Base-by-base conservation (phyloP, 2,888 invertebrate genomes). In the Blera fallax region DNA sequence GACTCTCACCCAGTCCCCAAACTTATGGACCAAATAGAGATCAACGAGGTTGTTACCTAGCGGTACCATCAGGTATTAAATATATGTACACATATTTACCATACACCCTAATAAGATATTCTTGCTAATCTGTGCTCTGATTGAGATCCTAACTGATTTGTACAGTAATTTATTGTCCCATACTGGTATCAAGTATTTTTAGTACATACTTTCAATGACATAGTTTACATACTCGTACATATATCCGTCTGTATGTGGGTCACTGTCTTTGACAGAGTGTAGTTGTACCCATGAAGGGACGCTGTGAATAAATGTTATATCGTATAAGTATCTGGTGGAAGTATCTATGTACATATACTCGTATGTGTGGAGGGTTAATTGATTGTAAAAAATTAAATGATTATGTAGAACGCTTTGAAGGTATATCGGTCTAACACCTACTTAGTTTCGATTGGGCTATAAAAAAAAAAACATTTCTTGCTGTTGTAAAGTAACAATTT, bases 41-140 rank as follows among this genome's bases (percentile, higher is more conserved):
- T 90, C 93, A 93, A 90, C 93, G 94, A 88, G 94, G 94, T 91
- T 94, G 93, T 89, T 94, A 94, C 90, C 92, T 94, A 90, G 93
- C 94, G 88, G 94, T 94, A 89, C 94, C 94, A 93, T 94, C 94
- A 92, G 92, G 92, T 92, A 92, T 88, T 88, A 43, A 40, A 58
- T 29, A 58, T n/a, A 64, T n/a, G 21, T 34, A 58, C 24, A 50
- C 11, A n/a, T 43, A 45, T 78, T 24, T 58, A 78, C 7, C 7
- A 60, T 29, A 54, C 54, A 54, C 18, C 45, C 18, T 14, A 54
- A 11, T 60, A 69, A 60, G 24, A 16, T 58, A 62, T 11, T 40
- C 40, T 45, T 60, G 62, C 60, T 70, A 60, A 64, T 14, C 48
- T 56, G 40, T 29, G 54, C 56, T 74, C 62, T 48, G 62, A 43